Evolutionary conservation across 2,888 invertebrate species (phyloP).

Genomic region (Tuta absoluta): DNA sequence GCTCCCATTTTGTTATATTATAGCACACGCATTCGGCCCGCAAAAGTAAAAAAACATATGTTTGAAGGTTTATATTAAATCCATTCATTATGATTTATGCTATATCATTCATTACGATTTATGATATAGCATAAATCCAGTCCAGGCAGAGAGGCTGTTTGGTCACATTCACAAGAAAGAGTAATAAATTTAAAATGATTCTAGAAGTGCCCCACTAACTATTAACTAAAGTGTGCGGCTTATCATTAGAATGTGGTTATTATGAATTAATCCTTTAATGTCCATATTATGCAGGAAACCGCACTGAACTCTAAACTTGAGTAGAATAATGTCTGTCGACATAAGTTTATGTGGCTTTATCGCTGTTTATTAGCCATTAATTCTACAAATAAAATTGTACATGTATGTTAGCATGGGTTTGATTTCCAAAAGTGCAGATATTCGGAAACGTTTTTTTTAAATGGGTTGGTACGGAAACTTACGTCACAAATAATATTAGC

Average conservation of each 20-base stretch:
- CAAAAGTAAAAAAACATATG: no score
- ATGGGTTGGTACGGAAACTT: no score
- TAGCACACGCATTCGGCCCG: no score
- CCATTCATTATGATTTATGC: no score
- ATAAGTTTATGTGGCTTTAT: neutral
- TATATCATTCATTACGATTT: no score
- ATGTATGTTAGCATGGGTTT: neutral
- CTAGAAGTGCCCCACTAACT: neutral
- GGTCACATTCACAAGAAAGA: neutral
- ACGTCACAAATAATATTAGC: no score
- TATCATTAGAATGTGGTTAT: neutral
- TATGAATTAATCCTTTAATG: neutral
- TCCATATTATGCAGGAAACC: neutral
- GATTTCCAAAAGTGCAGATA: neutral
- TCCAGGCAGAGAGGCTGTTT: neutral
- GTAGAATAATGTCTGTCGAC: neutral
- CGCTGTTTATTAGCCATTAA: neutral
- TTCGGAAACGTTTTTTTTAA: no score
- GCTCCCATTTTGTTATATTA: no score
- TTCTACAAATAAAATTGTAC: neutral
- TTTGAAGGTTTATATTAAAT: no score
- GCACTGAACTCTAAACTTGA: neutral
- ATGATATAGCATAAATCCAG: no score
- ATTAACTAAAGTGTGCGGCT: neutral
- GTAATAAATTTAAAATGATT: neutral